Percentiles rank a stretch among this genome's conserved stretches.
Conservation (phyloP, 2,888 invertebrate species). For the Balanococcus diminutus region DNA sequence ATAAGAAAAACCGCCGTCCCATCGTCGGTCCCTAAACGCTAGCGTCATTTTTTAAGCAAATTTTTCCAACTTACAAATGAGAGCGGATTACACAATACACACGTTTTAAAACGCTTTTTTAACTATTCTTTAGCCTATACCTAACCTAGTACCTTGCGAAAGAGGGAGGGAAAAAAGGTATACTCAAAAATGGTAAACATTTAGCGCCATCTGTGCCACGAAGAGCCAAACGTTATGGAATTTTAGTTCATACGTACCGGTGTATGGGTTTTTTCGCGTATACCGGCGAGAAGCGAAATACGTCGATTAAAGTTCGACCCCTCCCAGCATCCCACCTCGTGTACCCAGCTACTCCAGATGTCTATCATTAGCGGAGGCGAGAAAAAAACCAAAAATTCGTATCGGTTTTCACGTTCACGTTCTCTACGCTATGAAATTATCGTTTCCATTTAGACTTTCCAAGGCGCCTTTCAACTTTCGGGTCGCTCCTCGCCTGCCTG, state of each 20-base stretch:
- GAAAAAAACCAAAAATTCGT: slow-evolving; percentile 21
- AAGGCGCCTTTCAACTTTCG: not conserved
- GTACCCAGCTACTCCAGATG: not conserved
- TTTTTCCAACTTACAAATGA: not conserved
- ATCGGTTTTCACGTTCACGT: slow-evolving; percentile 6
- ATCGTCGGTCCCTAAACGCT: not conserved
- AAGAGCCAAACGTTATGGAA: not conserved
- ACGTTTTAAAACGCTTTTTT: not conserved
- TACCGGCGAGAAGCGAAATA: slow-evolving; percentile 6
- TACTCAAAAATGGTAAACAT: not conserved
- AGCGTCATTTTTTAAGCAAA: not conserved
- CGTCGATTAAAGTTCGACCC: slow-evolving; percentile 5
- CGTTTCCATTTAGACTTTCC: slow-evolving; percentile 28
- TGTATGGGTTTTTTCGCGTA: not conserved
- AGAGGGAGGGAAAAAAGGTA: not conserved
- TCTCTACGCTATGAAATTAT: not conserved
- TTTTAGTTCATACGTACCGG: not conserved
- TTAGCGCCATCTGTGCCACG: not conserved
- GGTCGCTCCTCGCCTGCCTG: not conserved
- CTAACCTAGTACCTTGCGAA: not conserved
- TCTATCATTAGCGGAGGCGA: slow-evolving; percentile 15
- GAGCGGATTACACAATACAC: not conserved
- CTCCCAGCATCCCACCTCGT: too few species aligned
- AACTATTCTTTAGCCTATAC: not conserved
- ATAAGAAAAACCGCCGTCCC: not conserved